These are phyloP conservation scores for Gasterosteus nipponicus DNA, from an alignment of 2,113 vertebrate genomes.

Conservation along the genomic window DNA sequence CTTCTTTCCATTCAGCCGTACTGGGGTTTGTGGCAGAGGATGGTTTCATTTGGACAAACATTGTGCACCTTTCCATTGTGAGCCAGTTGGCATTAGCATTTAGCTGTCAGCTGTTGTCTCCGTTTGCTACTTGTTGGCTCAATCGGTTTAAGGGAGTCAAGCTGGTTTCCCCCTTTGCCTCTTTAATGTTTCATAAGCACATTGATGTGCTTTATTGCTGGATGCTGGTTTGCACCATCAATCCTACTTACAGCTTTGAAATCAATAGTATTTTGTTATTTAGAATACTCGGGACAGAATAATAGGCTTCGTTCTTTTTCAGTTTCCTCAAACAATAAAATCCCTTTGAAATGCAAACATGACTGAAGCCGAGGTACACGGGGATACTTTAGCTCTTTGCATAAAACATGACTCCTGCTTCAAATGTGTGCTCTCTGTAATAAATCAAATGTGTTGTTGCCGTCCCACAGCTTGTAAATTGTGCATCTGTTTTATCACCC, in stretches of 20 bases:
- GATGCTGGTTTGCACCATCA: background rate
- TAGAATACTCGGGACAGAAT: background rate
- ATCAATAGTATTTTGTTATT: background rate
- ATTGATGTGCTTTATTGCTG: background rate
- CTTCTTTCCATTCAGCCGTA: background rate
- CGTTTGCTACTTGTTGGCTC: conserved; percentile 9
- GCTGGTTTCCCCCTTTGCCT: background rate
- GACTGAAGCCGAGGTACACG: conserved; percentile 2
- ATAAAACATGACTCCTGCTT: conserved; percentile 40
- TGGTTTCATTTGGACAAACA: background rate
- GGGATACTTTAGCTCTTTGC: conserved; percentile 12
- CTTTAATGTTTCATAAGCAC: conserved; percentile 24
- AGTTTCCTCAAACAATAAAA: conserved; percentile 29
- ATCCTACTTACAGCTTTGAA: background rate
- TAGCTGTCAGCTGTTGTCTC: conserved; percentile 10
- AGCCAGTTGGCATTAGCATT: background rate
- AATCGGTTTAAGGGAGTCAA: background rate
- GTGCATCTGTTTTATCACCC: conserved; percentile 67
- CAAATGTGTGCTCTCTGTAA: conserved; percentile 33
- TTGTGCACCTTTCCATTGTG: background rate
- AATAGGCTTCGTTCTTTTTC: background rate
- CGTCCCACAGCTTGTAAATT: conserved; percentile 60
- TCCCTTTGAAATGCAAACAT: conserved; percentile 27
- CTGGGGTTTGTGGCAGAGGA: background rate
- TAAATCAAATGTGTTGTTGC: conserved; percentile 54